Evolutionary conservation across 1,140 invertebrate species (phyloP), one percentile per base, ranked within the genome.

Genomic region (Diabrotica virgifera): DNA sequence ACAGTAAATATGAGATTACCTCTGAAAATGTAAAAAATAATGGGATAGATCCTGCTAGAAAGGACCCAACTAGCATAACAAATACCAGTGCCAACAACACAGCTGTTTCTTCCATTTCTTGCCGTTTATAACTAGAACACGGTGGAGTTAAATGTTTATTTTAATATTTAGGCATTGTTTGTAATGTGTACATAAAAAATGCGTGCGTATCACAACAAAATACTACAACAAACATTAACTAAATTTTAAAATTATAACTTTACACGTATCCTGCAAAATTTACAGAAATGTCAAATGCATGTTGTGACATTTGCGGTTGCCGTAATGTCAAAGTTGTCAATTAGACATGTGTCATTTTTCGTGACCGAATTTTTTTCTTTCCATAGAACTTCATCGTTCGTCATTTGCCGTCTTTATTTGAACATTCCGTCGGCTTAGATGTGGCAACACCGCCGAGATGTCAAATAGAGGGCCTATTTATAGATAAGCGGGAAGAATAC

Each of bases 51-150:
- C 97, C 97, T 67, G 95, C 89, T 36, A 97, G 78, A 82, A 96
- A 99, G 64, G 95, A 97, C 0, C 96, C 97, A 52, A 97, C 82
- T 56, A 99, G 82, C 96, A 99, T 99, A 55, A 97, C 91, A 63
- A 95, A 69, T 14, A 88, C 89, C 52, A 97, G 80, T 69, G 93
- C 83, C 75, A 94, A 82, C 59, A 97, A 81, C 65, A 94, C 87
- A 70, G 87, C 82, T 24, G 90, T 89, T 75, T 93, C 91, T 78
- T 95, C 93, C 93, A 95, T 95, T 75, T 82, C 58, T 13, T 52
- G 36, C 36, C 59, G 35, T 60, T 60, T 13, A 51, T 51, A 50
- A 52, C 52, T 52, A 36, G 51, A 59, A 54, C 52, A 62, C 55
- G 56, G 54, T 59, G 12, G 46, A 63, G 13, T 64, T 50, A 56